Conservation (phyloP, 2,797 vertebrate genomes). For the Champsocephalus gunnari region DNA sequence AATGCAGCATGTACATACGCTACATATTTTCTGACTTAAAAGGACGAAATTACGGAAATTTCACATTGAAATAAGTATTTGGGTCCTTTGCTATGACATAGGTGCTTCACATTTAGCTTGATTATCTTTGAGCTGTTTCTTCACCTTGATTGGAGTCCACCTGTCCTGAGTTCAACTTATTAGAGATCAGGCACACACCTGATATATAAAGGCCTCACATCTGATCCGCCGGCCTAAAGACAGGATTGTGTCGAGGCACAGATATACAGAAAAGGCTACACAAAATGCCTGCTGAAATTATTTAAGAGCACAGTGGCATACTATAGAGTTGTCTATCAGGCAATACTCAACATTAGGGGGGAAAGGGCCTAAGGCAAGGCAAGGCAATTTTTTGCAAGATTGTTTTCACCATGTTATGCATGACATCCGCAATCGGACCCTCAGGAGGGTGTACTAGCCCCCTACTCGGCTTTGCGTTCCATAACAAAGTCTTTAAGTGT, state of each 20-base stretch:
- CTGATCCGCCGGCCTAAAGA: not conserved
- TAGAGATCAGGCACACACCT: not conserved
- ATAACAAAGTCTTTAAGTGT: no score
- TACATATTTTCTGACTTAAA: not conserved
- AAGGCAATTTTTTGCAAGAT: no score
- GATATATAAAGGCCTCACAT: not conserved
- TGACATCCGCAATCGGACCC: no score
- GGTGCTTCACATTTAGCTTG: not conserved
- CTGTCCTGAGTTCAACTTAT: not conserved
- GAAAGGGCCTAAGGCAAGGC: no score
- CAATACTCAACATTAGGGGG: not conserved
- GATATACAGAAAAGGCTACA: not conserved
- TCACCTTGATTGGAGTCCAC: not conserved
- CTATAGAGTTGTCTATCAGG: no score
- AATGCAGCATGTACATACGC: slow-evolving; percentile 18
- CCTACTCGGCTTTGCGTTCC: no score
- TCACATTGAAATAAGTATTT: not conserved
- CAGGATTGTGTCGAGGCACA: not conserved
- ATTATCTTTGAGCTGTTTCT: not conserved
- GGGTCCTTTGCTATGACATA: not conserved
- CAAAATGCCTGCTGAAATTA: not conserved
- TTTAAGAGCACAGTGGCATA: not conserved
- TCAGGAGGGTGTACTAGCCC: no score
- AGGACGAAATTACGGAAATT: not conserved
- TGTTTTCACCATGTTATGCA: no score